These are phyloP conservation scores for Caenorhabditis latens DNA, from an alignment of 1,140 invertebrate genomes.

Conservation along the genomic window DNA sequence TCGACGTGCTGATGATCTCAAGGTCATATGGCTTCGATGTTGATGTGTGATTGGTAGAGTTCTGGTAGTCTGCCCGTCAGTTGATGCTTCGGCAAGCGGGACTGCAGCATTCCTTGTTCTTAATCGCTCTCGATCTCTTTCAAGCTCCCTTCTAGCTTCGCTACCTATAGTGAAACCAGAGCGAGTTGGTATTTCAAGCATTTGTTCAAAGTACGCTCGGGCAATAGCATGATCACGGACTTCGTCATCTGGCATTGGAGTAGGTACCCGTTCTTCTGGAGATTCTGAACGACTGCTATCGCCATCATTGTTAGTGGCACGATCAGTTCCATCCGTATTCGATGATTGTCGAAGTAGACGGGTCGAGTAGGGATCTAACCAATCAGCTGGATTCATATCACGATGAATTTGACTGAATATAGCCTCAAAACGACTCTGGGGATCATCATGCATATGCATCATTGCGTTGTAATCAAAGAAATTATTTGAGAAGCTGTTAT, in stretches of 20 bases:
- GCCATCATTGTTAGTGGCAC: conserved; percentile 7
- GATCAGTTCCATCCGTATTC: conserved; percentile 15
- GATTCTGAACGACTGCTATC: not conserved
- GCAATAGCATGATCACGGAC: not conserved
- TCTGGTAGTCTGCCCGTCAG: not conserved
- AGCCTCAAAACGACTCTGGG: conserved; percentile 4
- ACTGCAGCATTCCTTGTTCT: not conserved
- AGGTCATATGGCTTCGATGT: conserved; percentile 24
- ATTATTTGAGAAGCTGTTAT: conserved; percentile 33
- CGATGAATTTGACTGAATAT: conserved; percentile 17
- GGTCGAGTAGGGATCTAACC: not conserved
- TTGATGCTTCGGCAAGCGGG: too few relatives aligned
- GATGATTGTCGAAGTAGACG: not conserved
- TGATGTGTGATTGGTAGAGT: not conserved
- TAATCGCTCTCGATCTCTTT: not conserved
- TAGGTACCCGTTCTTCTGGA: conserved; percentile 26
- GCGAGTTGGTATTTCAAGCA: not conserved
- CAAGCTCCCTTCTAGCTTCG: not conserved
- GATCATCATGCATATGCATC: conserved; percentile 3
- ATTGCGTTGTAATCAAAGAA: conserved; percentile 33
- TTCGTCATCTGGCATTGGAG: conserved; percentile 1
- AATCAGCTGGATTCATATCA: conserved; percentile 5
- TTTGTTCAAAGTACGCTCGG: not conserved
- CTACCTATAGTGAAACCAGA: not conserved
- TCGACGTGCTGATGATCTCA: conserved; percentile 12